Evolutionary conservation across 1,140 invertebrate genomes (phyloP).

Genomic region (Oryzaephilus surinamensis): DNA sequence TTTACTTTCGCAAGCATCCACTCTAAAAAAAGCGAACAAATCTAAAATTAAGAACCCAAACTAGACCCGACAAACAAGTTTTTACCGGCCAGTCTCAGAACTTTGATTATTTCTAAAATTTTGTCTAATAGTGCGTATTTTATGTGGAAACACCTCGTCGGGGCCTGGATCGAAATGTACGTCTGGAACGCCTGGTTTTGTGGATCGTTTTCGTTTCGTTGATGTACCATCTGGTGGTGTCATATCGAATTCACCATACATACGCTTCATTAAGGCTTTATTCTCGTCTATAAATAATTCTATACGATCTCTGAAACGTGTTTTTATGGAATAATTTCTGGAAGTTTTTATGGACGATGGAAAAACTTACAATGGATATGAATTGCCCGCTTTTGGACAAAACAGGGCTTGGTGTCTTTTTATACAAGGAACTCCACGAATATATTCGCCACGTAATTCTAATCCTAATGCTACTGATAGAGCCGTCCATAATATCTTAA

Average conservation of each 20-base stretch:
- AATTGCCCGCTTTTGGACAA: conserved; percentile 80
- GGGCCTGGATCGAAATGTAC: conserved; percentile 36
- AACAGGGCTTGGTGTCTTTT: conserved; percentile 80
- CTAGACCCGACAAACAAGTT: neutral
- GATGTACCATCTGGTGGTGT: conserved; percentile 38
- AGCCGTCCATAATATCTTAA: conserved; percentile 82
- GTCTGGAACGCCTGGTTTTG: conserved; percentile 41
- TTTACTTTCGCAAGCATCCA: conserved; percentile 83
- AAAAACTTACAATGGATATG: conserved; percentile 76
- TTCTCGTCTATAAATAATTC: conserved; percentile 88
- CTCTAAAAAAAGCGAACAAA: conserved; percentile 40
- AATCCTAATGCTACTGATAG: conserved; percentile 72
- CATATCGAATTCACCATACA: conserved; percentile 81
- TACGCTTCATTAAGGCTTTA: conserved; percentile 81
- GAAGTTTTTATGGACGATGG: neutral
- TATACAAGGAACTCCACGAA: conserved; percentile 77
- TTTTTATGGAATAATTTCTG: neutral
- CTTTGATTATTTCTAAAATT: conserved; percentile 41
- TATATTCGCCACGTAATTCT: conserved; percentile 72
- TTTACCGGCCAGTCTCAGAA: conserved; percentile 48
- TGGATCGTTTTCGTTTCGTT: conserved; percentile 39
- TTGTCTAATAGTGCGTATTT: conserved; percentile 43
- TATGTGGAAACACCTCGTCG: conserved; percentile 36
- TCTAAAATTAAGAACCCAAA: neutral
- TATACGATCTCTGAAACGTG: conserved; percentile 69